These are phyloP conservation scores for Hydrophis major DNA, from an alignment of 2,797 vertebrate genomes.

Conservation along the genomic window DNA sequence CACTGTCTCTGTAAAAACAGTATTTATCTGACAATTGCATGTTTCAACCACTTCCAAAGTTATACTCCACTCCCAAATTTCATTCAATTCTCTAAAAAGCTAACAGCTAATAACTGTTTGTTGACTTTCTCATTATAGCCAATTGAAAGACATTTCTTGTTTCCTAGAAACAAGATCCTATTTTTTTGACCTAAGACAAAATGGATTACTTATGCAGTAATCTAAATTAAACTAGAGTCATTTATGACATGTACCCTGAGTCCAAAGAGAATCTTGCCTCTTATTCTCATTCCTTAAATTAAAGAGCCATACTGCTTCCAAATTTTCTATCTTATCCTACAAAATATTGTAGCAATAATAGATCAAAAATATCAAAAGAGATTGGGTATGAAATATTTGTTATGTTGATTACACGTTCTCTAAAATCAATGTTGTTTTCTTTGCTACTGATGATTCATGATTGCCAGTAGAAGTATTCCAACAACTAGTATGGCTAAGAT, in stretches of 20 bases:
- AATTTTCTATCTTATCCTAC: not conserved
- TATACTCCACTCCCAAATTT: not conserved
- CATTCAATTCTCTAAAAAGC: not conserved
- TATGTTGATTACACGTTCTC: not conserved
- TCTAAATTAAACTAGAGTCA: not conserved
- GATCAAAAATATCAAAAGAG: not conserved
- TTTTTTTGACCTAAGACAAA: not conserved
- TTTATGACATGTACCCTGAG: not conserved
- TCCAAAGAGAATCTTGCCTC: not conserved
- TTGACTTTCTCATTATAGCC: not conserved
- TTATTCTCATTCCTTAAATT: not conserved
- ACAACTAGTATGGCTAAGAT: not conserved
- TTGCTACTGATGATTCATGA: not conserved
- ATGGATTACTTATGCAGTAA: not conserved
- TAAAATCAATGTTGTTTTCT: not conserved
- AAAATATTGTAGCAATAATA: not conserved
- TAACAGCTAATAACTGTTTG: not conserved
- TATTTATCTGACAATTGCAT: not conserved
- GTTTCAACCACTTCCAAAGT: not conserved
- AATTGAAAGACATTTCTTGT: not conserved
- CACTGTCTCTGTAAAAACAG: not conserved
- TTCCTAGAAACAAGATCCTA: not conserved
- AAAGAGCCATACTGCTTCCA: not conserved
- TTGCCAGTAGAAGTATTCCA: not conserved
- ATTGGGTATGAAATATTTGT: not conserved